These are phyloP conservation scores for Ptilonorhynchus violaceus DNA, from an alignment of 2,113 vertebrate species.

Conservation along the genomic window DNA sequence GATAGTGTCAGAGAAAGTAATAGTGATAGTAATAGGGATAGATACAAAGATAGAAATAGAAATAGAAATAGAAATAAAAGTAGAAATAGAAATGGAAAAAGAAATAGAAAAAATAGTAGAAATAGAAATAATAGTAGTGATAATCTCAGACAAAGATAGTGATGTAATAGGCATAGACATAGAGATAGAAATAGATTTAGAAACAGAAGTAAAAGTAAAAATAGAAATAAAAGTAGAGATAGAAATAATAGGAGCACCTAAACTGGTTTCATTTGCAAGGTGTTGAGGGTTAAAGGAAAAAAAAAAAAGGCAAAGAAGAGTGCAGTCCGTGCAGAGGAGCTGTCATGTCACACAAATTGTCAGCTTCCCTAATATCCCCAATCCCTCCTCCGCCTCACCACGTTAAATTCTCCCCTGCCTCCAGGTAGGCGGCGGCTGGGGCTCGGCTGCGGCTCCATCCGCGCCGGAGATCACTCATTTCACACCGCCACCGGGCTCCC, in stretches of 20 bases:
- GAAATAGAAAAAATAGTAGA: neutral
- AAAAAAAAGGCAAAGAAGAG: neutral
- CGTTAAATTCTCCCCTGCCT: conserved; percentile 56
- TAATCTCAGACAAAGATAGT: neutral
- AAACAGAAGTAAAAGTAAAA: neutral
- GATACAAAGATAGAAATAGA: neutral
- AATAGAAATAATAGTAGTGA: neutral
- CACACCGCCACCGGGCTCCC: conserved; percentile 58
- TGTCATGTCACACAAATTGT: conserved; percentile 41
- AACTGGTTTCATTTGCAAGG: neutral
- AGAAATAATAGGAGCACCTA: neutral
- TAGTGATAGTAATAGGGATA: neutral
- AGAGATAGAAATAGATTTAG: neutral
- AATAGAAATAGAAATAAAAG: neutral
- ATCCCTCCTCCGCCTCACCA: conserved; percentile 24
- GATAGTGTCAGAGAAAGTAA: neutral
- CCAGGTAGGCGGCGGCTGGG: conserved; percentile 20
- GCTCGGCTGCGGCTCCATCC: conserved; percentile 35
- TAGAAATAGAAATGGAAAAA: neutral
- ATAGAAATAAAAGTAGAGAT: neutral
- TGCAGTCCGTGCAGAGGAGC: neutral
- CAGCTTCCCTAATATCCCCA: conserved; percentile 25
- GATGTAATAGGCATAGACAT: neutral
- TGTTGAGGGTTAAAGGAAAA: neutral
- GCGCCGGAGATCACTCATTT: conserved; percentile 58